Evolutionary conservation across 2,797 vertebrate species (phyloP).

Genomic region (Myotis myotis): DNA sequence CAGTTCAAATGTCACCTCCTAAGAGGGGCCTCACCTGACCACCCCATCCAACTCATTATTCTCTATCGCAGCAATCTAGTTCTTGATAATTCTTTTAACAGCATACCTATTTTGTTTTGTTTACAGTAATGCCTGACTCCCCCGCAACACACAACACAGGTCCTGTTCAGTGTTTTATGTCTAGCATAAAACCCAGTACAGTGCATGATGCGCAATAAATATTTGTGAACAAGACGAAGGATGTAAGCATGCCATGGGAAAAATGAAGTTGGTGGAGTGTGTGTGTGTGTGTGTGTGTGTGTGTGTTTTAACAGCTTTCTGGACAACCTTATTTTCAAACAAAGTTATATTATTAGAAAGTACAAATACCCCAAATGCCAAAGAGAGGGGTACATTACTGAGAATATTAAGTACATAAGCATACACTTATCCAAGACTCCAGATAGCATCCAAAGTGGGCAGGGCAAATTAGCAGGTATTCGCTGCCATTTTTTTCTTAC

Average conservation of each 20-base stretch:
- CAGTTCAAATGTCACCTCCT: not conserved
- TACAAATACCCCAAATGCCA: not conserved
- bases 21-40: not conserved
- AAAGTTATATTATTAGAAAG: not conserved
- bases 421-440: not conserved
- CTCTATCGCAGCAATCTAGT: not conserved
- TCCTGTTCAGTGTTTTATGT: not conserved
- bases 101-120: not conserved
- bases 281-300: not conserved
- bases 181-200: not conserved
- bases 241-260: accelerated
- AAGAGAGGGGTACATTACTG: not conserved
- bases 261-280: not conserved
- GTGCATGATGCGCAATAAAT: not conserved
- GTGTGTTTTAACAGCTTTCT: not conserved
- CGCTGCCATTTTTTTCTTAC: conserved; percentile 81
- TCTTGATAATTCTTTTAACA: not conserved
- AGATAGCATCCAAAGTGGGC: not conserved
- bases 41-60: not conserved
- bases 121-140: not conserved
- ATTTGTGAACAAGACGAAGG: not conserved
- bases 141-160: too few relatives aligned
- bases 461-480: not conserved
- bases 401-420: not conserved
- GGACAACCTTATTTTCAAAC: not conserved